Conservation (phyloP, 2,113 vertebrate genomes). For the Crypturellus undulatus region DNA sequence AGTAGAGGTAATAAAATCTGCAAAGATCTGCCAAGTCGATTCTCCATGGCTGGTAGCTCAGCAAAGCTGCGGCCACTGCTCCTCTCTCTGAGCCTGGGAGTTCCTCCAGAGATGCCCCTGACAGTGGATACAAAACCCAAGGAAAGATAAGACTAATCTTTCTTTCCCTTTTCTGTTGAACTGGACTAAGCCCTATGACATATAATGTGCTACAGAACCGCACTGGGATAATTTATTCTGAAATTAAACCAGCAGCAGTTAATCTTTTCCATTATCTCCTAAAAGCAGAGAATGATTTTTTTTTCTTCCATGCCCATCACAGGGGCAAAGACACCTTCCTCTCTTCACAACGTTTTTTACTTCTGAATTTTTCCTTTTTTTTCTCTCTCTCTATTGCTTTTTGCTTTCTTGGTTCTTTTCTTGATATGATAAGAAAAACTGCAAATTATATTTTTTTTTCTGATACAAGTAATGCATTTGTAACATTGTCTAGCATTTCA, state of each 20-base stretch:
- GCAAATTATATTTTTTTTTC: neutral
- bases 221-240: neutral
- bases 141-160: neutral
- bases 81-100: neutral
- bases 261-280: neutral
- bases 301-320: accelerated
- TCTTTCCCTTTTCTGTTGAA: neutral
- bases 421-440: neutral
- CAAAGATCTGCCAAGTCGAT: neutral
- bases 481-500: neutral
- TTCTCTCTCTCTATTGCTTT: neutral
- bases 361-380: neutral
- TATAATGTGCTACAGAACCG: neutral
- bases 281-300: neutral
- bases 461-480: neutral
- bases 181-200: neutral
- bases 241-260: neutral
- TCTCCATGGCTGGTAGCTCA: neutral
- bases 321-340: neutral
- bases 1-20: neutral
- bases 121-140: neutral
- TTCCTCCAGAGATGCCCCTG: neutral
- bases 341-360: neutral
- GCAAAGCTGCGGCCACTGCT: neutral
- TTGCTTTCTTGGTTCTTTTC: neutral